Evolutionary conservation across 2,888 invertebrate species (phyloP).

Genomic region (Helicoverpa assulta): DNA sequence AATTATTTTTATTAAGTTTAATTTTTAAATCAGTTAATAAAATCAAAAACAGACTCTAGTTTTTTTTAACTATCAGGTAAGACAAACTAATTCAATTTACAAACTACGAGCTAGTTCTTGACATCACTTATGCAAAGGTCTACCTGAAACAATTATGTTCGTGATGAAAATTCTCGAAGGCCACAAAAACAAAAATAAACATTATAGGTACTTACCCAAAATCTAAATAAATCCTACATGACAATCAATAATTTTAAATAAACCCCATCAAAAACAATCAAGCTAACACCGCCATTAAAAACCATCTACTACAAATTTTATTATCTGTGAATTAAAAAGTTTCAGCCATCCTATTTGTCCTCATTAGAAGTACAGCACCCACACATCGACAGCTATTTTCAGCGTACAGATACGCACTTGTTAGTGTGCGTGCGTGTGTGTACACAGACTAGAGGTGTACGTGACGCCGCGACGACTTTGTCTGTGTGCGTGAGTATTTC

Average conservation of each 20-base stretch:
- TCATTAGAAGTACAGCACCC: slow-evolving; percentile 65
- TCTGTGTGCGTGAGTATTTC: slow-evolving; percentile 66
- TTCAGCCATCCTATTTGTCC: slow-evolving; percentile 68
- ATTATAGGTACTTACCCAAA: too few species aligned
- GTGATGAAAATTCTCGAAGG: too few species aligned
- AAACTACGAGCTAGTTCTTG: too few species aligned
- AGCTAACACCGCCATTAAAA: slow-evolving; percentile 36
- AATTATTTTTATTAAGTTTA: too few species aligned
- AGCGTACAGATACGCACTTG: slow-evolving; percentile 52
- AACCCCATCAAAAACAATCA: slow-evolving; percentile 1
- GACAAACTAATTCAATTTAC: too few species aligned
- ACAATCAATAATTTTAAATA: not conserved
- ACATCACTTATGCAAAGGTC: too few species aligned
- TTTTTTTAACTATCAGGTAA: too few species aligned
- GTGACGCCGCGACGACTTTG: slow-evolving; percentile 66
- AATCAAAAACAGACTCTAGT: too few species aligned
- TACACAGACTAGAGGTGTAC: slow-evolving; percentile 65
- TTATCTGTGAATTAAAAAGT: slow-evolving; percentile 68
- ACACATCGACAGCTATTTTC: slow-evolving; percentile 56
- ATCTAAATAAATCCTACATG: too few species aligned
- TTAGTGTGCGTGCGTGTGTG: slow-evolving; percentile 65
- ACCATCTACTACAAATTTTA: slow-evolving; percentile 39
- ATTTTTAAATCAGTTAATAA: too few species aligned
- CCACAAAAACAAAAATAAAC: too few species aligned
- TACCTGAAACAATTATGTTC: too few species aligned